Evolutionary conservation across 2,113 vertebrate species (phyloP), one percentile per base, ranked within the genome.

Genomic region (Nannobrachium achirus): DNA sequence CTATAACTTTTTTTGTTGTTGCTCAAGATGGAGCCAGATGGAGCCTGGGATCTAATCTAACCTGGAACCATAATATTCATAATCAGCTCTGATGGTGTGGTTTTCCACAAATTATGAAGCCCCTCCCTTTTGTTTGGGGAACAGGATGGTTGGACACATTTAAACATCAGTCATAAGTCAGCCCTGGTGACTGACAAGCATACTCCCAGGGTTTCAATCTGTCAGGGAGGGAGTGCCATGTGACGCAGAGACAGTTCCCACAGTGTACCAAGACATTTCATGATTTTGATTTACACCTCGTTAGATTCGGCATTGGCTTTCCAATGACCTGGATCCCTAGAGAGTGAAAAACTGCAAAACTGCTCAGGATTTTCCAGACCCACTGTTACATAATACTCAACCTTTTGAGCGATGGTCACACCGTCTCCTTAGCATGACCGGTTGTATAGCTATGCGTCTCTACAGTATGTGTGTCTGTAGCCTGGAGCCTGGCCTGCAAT

Each of bases 121-220:
- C 11, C 45, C 11, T 14, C 14, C 45, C 9, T 14, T 48, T 14
- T 48, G 45, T 6, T 48, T 14, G 45, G 45, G 45, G 13, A 11
- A 13, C 1, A 48, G 45, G n/a, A 33, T 33, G 25, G 25, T 33
- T 33, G 25, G 25, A 33, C 6, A 5, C 3, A 33, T 25, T 25
- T 48, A 10, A 14, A 8, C 42, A 25, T 62, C 60, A 49, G 16
- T 38, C 48, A 39, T 6, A 46, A 19, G 18, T 9, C 20, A 15
- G 45, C 60, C 45, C 60, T 38, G 60, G n/a, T 51, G 61, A 65
- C 11, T 51, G 61, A 65, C 6, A 7, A 13, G 44, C 50, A 52
- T 39, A 59, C 56, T 7, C 14, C 15, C 6, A 48, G 44, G 42
- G 10, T 61, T 25, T 61, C 41, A 25, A 2, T 61, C 59, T 48